A percentile compares a stretch with the other conserved stretches of the same genome.
Evolutionary conservation across 2,888 invertebrate species (phyloP).

Genomic region (Eudemis profundana): DNA sequence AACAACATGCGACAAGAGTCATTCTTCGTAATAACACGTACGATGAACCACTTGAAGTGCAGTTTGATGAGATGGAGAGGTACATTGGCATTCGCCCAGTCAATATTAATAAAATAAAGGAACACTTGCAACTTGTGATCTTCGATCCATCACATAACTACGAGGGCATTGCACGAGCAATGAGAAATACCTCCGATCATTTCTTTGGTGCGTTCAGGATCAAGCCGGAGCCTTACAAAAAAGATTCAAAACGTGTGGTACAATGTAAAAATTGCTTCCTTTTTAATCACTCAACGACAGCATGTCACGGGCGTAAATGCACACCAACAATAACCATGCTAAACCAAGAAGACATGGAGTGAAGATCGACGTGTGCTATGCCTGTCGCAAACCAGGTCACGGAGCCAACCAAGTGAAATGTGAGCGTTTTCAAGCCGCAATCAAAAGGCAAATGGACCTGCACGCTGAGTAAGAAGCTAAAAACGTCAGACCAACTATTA

Average conservation of each 20-base stretch:
- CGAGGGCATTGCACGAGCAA: slow-evolving; percentile 5
- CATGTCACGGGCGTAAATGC: slow-evolving; percentile 19
- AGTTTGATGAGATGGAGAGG: slow-evolving; percentile 21
- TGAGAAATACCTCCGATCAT: slow-evolving; percentile 11
- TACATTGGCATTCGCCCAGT: slow-evolving; percentile 19
- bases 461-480: slow-evolving; percentile 13
- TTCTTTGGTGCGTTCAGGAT: slow-evolving; percentile 17
- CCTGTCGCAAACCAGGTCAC: slow-evolving; percentile 18
- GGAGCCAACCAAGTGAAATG: slow-evolving; percentile 24
- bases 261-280: slow-evolving; percentile 31
- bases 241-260: slow-evolving; percentile 16
- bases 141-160: slow-evolving; percentile 15
- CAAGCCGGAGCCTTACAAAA: slow-evolving; percentile 23
- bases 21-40: slow-evolving; percentile 20
- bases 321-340: slow-evolving; percentile 1
- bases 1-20: slow-evolving; percentile 16
- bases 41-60: slow-evolving; percentile 15
- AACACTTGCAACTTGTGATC: slow-evolving; percentile 17
- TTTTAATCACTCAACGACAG: slow-evolving; percentile 22
- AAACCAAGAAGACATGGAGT: slow-evolving; percentile 27
- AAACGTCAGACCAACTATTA: slow-evolving; percentile 12
- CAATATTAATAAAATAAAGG: slow-evolving; percentile 25
- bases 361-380: slow-evolving; percentile 19
- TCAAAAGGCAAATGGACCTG: slow-evolving; percentile 8
- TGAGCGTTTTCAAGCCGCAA: slow-evolving; percentile 15